Conservation (phyloP, 2,888 invertebrate genomes). For the Falcaria lacertinaria region DNA sequence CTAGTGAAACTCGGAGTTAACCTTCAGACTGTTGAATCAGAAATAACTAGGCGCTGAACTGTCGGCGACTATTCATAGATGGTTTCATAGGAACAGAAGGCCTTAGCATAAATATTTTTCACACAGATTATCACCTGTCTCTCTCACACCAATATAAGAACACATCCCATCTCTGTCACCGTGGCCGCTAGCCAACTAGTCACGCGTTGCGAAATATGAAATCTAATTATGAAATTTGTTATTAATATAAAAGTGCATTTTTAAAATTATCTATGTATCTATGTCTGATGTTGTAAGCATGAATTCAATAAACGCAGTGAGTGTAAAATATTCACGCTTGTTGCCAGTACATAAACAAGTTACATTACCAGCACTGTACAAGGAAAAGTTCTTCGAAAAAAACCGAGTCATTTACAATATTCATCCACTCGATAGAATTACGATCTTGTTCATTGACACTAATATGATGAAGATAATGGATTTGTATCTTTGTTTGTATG, state of each 20-base stretch:
- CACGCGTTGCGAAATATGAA: constrained; percentile 73
- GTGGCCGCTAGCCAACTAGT: constrained; percentile 63
- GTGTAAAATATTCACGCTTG: neutral
- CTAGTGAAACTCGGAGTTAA: constrained; percentile 34
- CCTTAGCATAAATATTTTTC: constrained; percentile 79
- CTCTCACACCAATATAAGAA: constrained; percentile 53
- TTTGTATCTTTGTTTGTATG: too few species aligned
- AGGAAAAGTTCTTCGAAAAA: too few species aligned
- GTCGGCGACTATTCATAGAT: constrained; percentile 60
- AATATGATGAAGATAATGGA: too few species aligned
- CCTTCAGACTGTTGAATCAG: constrained; percentile 57
- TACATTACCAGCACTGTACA: too few species aligned
- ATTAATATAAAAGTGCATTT: constrained; percentile 39
- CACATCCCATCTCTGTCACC: constrained; percentile 53
- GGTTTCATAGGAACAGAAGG: constrained; percentile 65
- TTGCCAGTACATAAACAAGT: too few species aligned
- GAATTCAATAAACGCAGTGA: too few species aligned
- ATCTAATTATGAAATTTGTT: constrained; percentile 62
- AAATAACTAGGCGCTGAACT: constrained; percentile 59
- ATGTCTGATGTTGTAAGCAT: neutral
- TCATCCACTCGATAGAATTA: too few species aligned
- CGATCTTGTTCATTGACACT: too few species aligned
- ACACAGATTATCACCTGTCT: constrained; percentile 72
- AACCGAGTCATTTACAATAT: too few species aligned
- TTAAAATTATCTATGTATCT: neutral